These are phyloP conservation scores for Psammodynastes pulverulentus DNA, from an alignment of 2,113 vertebrate genomes.

Conservation along the genomic window DNA sequence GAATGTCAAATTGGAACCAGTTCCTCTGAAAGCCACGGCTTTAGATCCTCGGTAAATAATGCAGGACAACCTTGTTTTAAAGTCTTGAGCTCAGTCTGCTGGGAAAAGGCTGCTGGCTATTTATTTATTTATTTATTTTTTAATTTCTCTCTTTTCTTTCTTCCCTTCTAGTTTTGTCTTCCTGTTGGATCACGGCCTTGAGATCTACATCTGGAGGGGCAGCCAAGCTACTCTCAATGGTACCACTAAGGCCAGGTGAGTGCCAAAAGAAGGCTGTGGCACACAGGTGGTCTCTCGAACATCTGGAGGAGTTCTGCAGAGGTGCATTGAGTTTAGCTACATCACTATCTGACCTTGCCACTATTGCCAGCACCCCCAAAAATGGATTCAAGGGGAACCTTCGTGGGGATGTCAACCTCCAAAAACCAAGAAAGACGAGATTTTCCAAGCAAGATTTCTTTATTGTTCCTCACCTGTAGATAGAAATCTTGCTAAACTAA, in stretches of 20 bases:
- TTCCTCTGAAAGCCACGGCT: slow-evolving; percentile 81
- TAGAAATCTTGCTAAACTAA: background rate
- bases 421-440: background rate
- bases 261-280: background rate
- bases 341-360: background rate
- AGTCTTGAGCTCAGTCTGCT: fast-evolving
- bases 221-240: slow-evolving; percentile 83
- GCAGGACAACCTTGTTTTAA: too few relatives aligned
- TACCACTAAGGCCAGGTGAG: slow-evolving; percentile 94
- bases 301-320: background rate
- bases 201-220: slow-evolving; percentile 91
- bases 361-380: background rate
- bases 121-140: too few relatives aligned
- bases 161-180: slow-evolving; percentile 83
- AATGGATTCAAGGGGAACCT: background rate
- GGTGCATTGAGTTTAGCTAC: background rate
- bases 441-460: background rate
- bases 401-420: background rate
- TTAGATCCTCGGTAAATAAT: slow-evolving; percentile 86
- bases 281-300: background rate
- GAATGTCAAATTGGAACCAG: slow-evolving; percentile 89
- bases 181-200: slow-evolving; percentile 84
- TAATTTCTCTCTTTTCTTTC: background rate
- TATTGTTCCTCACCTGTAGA: background rate
- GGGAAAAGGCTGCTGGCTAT: background rate